These are phyloP conservation scores for Vulpes ferrilata DNA, from an alignment of 2,113 vertebrate species.

Conservation along the genomic window DNA sequence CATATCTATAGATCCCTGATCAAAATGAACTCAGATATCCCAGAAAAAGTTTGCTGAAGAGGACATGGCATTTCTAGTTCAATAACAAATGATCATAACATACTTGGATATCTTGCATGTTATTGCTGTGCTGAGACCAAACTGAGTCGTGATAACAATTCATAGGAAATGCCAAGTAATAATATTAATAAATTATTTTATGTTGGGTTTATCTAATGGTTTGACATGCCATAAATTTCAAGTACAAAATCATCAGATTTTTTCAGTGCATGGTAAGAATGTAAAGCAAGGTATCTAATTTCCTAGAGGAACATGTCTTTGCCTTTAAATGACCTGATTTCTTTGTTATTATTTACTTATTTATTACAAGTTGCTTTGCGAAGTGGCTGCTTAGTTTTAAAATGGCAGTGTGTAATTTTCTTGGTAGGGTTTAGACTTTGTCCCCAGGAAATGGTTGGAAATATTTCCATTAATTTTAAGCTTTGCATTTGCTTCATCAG, in stretches of 20 bases:
- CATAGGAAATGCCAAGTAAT: not conserved
- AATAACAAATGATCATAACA: not conserved
- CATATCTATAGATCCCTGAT: not conserved
- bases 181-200: not conserved
- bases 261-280: not conserved
- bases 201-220: not conserved
- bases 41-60: not conserved
- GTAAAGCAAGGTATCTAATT: conserved; percentile 21
- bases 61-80: not conserved
- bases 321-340: not conserved
- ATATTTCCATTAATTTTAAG: conserved; percentile 52
- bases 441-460: conserved; percentile 35
- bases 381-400: conserved; percentile 16
- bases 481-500: conserved; percentile 39
- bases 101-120: conserved; percentile 1
- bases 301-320: not conserved
- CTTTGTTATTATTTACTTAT: not conserved
- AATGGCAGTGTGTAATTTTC: conserved; percentile 29
- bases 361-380: conserved; percentile 28
- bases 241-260: not conserved
- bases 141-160: not conserved
- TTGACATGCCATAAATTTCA: not conserved
- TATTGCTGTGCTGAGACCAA: not conserved
- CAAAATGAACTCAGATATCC: not conserved
- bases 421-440: conserved; percentile 36